Conservation (phyloP, 2,888 invertebrate species). For the Drosophila mayaguana region DNA sequence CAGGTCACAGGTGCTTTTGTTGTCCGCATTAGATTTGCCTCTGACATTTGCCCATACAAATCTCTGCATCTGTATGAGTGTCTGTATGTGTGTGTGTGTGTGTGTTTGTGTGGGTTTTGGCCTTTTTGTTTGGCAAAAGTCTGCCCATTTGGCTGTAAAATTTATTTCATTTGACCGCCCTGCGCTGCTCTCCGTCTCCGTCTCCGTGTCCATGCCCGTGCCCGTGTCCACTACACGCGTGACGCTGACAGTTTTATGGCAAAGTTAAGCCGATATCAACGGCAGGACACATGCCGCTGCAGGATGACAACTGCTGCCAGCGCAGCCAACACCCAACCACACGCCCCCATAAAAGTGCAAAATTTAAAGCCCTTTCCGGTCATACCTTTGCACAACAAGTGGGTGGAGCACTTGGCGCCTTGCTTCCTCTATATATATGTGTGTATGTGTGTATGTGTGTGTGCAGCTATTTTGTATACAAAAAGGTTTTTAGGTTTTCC, state of each 20-base stretch:
- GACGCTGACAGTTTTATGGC: conserved; percentile 80
- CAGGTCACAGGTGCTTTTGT: conserved; percentile 81
- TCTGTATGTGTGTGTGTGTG: neutral
- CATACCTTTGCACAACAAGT: conserved; percentile 74
- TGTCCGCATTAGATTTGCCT: conserved; percentile 76
- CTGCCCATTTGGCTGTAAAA: conserved; percentile 79
- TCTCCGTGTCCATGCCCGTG: too few relatives aligned
- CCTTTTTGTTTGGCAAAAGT: conserved; percentile 62
- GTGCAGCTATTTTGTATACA: conserved; percentile 54
- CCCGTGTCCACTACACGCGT: conserved; percentile 67
- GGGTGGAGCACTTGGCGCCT: conserved; percentile 31
- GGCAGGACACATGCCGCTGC: conserved; percentile 72
- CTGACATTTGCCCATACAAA: conserved; percentile 60
- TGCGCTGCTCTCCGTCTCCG: conserved; percentile 6
- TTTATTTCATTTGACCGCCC: conserved; percentile 74
- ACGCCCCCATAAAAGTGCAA: conserved; percentile 68
- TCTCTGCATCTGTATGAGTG: conserved; percentile 37
- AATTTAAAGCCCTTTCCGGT: conserved; percentile 73
- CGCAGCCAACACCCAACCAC: conserved; percentile 2
- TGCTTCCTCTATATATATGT: conserved; percentile 20
- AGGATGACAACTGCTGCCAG: conserved; percentile 30
- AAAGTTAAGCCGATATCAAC: conserved; percentile 81
- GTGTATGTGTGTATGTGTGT: conserved; percentile 15
- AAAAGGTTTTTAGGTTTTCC: conserved; percentile 73
- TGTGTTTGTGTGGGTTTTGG: conserved; percentile 20